Base-by-base conservation (phyloP, 1,140 invertebrate genomes). In the Drosophila quadrilineata region DNA sequence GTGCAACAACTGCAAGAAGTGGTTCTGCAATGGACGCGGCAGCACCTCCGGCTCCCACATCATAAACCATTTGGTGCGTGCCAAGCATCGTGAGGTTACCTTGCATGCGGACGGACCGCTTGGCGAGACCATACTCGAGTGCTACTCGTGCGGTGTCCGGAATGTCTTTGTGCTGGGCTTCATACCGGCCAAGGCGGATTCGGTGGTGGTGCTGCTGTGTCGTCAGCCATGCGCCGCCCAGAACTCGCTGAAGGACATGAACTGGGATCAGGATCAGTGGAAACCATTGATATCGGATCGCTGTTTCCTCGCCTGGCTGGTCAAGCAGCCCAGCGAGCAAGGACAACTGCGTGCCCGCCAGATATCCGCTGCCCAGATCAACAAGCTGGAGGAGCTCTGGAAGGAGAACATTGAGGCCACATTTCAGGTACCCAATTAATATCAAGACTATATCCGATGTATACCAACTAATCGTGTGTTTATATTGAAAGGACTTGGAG, bases 191-290 rank as follows among this genome's bases (percentile, higher is more conserved):
- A 99, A 99, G 91, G 98, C 98, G 5, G 98, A 99, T 90, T 99
- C 98, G 1, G 98, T 99, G 31, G 98, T 99, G n/a, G 98, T 99
- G 0, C 90, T 99, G 38, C 91, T 99, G 0, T 99, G 99, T 88
- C 93, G 98, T 1, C 97, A 99, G 91, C 98, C 98, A 3, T 99
- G 99, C 91, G 98, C 98, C 46, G 96, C 97, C 3, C 97, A 99
- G 90, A 98, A 95, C 88, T 98, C 96, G 28, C 91, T 98, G 6
- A 98, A 99, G 90, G 98, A 99, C 89, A 98, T 98, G 96, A 99
- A 99, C 90, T 99, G 98, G 97, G 98, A 99, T 92, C 97, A 98
- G 90, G 97, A 98, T 58, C 97, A 99, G 89, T 99, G 98, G 98
- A 98, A 99, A 89, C 98, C 98, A 0, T 91, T 99, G 8, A 98